Base-by-base conservation (phyloP, 1,140 invertebrate species). In the Atta colombica region DNA sequence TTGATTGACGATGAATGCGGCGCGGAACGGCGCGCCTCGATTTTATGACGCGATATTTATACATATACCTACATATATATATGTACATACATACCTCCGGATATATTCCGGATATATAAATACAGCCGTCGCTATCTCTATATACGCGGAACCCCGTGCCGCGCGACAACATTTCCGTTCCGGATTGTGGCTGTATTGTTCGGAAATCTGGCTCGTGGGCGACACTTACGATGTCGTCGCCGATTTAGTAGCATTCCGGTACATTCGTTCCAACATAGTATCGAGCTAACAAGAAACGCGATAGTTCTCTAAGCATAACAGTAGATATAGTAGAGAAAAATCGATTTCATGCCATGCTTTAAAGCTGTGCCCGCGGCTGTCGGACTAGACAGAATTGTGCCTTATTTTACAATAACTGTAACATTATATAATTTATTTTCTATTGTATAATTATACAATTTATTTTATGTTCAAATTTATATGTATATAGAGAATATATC, bases 1-100 rank as follows among this genome's bases (percentile, higher is more conserved):
- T 87, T 88, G 87, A 88, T 88, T 84, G 87, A 88, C 87, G 78
- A 84, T 87, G 87, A 88, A 88, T 88, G 78, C 58, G 63, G 53
- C 53, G 72, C 45, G 39, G 49, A 5, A 60, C n/a, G 61, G 77
- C 85, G 91, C 90, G 90, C 89, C 92, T 72, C 89, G 87, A 90
- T 91, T 90, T 91, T 84, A 68, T 66, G 71, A 77, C 51, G 77
- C 77, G 86, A 89, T 89, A 90, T 68, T 87, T 88, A 88, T 69
- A 21, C n/a, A 45, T 39, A 21, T 87, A 65, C 16, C 31, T 35
- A 63, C 16, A 63, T 31, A 63, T 31, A n/a, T 65, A 65, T 4
- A 65, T 12, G 16, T 63, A 31, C 14, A 51, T n/a, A 31, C 21
- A 45, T 68, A 51, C 63, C 72, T 65, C 28, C 63, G 87, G 77